Percentiles rank a stretch among this genome's conserved stretches.
These are phyloP conservation scores for Azorinus chamasolen DNA, from an alignment of 2,888 invertebrate genomes.

Conservation along the genomic window DNA sequence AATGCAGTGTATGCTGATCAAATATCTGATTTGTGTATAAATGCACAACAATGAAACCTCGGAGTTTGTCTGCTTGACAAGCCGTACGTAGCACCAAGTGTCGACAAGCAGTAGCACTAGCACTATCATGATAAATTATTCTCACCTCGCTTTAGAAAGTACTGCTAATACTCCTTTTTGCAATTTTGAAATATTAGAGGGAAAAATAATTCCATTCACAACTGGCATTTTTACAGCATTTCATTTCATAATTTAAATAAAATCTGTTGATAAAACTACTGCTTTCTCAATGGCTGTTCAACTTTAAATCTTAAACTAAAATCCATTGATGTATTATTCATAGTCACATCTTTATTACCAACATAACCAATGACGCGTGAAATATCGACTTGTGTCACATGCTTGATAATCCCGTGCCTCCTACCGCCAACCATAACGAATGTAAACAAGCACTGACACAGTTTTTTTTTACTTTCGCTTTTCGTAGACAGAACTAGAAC, in stretches of 20 bases:
- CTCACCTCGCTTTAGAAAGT: not conserved
- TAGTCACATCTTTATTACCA: not conserved
- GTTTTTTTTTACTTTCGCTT: not conserved
- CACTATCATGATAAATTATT: too few species aligned
- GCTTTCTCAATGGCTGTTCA: too few species aligned
- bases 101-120: too few species aligned
- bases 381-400: not conserved
- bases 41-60: too few species aligned
- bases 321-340: not conserved
- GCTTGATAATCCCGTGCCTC: slow-evolving; percentile 1
- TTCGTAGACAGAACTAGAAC: too few species aligned
- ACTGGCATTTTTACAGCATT: slow-evolving; percentile 30
- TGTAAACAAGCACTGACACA: not conserved
- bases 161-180: too few species aligned
- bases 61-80: too few species aligned
- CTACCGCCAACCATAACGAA: slow-evolving; percentile 4
- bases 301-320: not conserved
- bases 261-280: too few species aligned
- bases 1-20: too few species aligned
- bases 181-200: not conserved
- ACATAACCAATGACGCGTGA: slow-evolving; percentile 5
- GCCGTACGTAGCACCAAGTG: too few species aligned
- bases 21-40: too few species aligned
- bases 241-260: not conserved
- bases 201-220: slow-evolving; percentile 33